Base-by-base conservation (phyloP, 2,888 invertebrate species). In the Sinelater perroti region DNA sequence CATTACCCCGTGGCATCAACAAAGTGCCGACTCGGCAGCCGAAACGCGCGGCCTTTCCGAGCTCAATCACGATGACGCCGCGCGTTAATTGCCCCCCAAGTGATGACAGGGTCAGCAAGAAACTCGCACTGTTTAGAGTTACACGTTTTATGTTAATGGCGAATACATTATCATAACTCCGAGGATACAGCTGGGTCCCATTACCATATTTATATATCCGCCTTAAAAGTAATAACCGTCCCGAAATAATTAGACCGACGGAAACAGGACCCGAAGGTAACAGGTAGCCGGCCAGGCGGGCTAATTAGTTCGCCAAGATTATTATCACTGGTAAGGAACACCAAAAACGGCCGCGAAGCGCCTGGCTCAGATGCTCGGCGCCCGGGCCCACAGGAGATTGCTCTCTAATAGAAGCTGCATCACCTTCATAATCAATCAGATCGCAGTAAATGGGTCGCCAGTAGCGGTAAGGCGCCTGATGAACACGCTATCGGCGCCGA, bases 61-160 rank as follows among this genome's bases (percentile, higher is more conserved):
- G 44, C 10, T 10, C 28, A 30, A 44, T 44, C 28, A 30, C 44
- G 30, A 30, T 30, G 24, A 35, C 31, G 18, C 20, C 21, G 38
- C 26, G 16, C 26, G 44, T 38, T 56, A 56, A 56, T 56, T 56
- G 49, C 33, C 24, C 42, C 40, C 16, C 36, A 52, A 44, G 26
- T 35, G 56, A 56, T 56, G 42, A 50, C 44, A 33, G 21, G 45
- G 38, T 38, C 36, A 49, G 35, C 42, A 54, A 53, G 45, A 45
- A 58, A 53, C 47, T 50, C 44, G n/a, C 31, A 20, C 52, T 53
- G 49, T 47, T 53, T 58, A 59, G 53, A 62, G 61, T 61, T 63
- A 68, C 67, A 66, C 64, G 66, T 66, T 67, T 67, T 68, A 67
- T 68, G 67, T 67, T 67, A 68, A 68, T 67, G 67, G 68, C 56